Evolutionary conservation across 2,113 vertebrate genomes (phyloP).

Genomic region (Meles meles): DNA sequence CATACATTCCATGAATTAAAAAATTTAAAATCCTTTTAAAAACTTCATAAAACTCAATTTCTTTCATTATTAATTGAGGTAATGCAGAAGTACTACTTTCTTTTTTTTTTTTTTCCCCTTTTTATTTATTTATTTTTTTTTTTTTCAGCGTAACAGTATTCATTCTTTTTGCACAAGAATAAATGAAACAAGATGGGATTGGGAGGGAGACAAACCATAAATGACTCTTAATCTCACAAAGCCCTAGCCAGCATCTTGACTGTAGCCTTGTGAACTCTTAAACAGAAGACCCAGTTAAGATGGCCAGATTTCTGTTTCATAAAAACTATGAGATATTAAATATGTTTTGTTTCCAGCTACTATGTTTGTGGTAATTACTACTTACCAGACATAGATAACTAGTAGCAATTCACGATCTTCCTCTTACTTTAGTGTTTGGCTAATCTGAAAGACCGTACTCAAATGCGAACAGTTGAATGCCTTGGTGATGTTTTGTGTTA

Average conservation of each 20-base stretch:
- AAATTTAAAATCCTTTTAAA: too few relatives aligned
- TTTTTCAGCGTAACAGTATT: too few relatives aligned
- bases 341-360: neutral
- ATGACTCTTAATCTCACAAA: too few relatives aligned
- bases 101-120: too few relatives aligned
- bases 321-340: neutral
- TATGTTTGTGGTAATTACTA: neutral
- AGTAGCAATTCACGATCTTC: neutral
- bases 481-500: neutral
- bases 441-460: neutral
- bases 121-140: too few relatives aligned
- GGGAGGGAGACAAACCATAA: too few relatives aligned
- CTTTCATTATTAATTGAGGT: too few relatives aligned
- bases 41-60: too few relatives aligned
- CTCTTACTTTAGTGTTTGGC: neutral
- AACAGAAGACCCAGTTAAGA: neutral
- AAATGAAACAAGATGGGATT: too few relatives aligned
- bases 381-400: neutral
- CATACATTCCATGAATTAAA: too few relatives aligned
- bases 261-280: neutral
- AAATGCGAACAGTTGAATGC: neutral
- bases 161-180: too few relatives aligned
- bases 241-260: neutral
- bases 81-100: too few relatives aligned
- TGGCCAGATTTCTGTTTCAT: neutral